phyloP scores from a whole-genome alignment of 2,797 vertebrate genomes.

The Eupleurogrammus muticus region DNA sequence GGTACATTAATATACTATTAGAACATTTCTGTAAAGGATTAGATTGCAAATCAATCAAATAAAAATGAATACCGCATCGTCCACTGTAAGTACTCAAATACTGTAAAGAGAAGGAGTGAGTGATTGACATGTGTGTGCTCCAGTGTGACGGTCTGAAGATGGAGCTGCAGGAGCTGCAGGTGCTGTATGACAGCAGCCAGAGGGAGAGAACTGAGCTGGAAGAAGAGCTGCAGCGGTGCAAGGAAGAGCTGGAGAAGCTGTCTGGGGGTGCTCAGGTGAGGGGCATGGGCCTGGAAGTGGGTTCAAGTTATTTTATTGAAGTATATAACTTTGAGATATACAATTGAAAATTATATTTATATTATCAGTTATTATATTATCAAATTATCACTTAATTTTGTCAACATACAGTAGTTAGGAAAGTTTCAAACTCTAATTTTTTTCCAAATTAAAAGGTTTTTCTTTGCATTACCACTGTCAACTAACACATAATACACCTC shows the following conservation, averaged over 20 bases:
- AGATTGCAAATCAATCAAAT: neutral
- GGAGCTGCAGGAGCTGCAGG: slow-evolving; percentile 87
- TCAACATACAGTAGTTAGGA: slow-evolving; percentile 4
- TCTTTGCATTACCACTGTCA: slow-evolving; percentile 37
- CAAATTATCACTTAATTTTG: neutral
- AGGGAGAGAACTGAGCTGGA: slow-evolving; percentile 86
- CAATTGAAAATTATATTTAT: too few relatives aligned
- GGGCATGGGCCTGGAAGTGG: neutral
- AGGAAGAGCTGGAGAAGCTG: slow-evolving; percentile 89
- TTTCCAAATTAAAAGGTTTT: slow-evolving; percentile 22
- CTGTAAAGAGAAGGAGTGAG: neutral
- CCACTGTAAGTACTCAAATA: neutral
- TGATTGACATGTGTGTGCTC: slow-evolving; percentile 31
- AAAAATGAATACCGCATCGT: neutral
- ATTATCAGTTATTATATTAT: too few relatives aligned
- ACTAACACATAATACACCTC: slow-evolving; percentile 48
- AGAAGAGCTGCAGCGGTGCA: slow-evolving; percentile 89
- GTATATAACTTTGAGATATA: neutral
- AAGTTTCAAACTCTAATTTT: neutral
- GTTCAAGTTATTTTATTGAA: neutral
- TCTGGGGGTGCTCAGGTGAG: slow-evolving; percentile 82
- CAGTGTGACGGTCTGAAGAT: slow-evolving; percentile 85
- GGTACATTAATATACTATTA: slow-evolving; percentile 59
- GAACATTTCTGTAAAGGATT: neutral
- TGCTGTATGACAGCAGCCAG: slow-evolving; percentile 85